These are phyloP conservation scores for Axis porcinus DNA, from an alignment of 2,113 vertebrate species.

Conservation along the genomic window DNA sequence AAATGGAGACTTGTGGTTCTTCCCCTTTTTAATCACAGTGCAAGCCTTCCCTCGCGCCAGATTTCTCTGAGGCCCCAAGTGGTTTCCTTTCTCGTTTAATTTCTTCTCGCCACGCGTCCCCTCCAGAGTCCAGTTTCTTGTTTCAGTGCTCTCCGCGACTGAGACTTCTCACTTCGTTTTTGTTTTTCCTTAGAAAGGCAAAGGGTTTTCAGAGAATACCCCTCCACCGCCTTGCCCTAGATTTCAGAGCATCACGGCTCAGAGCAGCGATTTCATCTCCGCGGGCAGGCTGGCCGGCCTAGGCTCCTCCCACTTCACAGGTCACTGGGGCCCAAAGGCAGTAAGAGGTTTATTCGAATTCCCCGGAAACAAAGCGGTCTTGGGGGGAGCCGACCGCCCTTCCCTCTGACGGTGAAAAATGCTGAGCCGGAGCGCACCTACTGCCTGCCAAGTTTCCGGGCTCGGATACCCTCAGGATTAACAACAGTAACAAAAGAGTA, in stretches of 20 bases:
- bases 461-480: background rate
- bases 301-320: background rate
- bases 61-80: conserved; percentile 52
- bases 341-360: background rate
- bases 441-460: background rate
- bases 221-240: background rate
- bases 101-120: background rate
- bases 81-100: conserved; percentile 40
- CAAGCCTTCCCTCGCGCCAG: conserved; percentile 45
- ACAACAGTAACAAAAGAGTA: background rate
- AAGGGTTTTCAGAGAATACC: background rate
- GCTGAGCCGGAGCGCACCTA: background rate
- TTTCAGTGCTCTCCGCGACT: background rate
- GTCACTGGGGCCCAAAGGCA: background rate
- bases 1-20: conserved; percentile 70
- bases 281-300: rapidly evolving
- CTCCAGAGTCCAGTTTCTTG: background rate
- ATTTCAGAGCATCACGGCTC: background rate
- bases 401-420: background rate
- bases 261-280: background rate
- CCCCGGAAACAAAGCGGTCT: background rate
- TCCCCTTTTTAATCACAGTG: conserved; percentile 67
- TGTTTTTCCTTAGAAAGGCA: conserved; percentile 18
- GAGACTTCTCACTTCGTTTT: background rate
- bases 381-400: background rate